Evolutionary conservation across 2,888 invertebrate genomes (phyloP), one percentile per base, ranked within the genome.

Genomic region (Abrostola tripartita): DNA sequence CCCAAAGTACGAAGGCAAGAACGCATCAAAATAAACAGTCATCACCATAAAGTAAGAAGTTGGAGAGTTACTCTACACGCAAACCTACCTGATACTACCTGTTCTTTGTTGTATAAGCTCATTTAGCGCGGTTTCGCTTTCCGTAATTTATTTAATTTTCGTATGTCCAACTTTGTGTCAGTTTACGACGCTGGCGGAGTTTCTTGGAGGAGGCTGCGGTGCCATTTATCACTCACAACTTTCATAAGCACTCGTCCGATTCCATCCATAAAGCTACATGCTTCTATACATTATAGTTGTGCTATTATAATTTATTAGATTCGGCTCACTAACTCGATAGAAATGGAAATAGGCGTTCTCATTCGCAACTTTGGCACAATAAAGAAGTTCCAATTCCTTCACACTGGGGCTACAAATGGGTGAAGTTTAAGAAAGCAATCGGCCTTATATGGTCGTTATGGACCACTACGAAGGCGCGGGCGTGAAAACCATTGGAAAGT

Each of bases 361-460:
- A 87, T 90, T 89, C 88, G 88, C 84, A 91, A 92, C 88, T 92
- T 91, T 79, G 87, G 86, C 89, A 91, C 91, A 91, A 90, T 92
- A 91, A 92, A 93, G 91, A 91, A 92, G 90, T 93, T 93, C 87
- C 86, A 86, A 92, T 92, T 89, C 86, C 86, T 91, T 84, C 84
- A 86, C 86, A 86, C 88, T 81, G 85, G 82, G 87, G 85, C 89
- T 92, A 90, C 91, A 92, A 93, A 93, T 93, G 92, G 92, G 92
- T 91, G 90, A 93, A 93, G 90, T 93, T 93, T 92, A 91, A 90
- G 92, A 92, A 93, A 93, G 93, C 93, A 93, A 93, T 93, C 92
- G 92, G 89, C 90, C 92, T 92, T 93, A 92, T 93, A 93, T 92
- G 92, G 91, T 91, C 91, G 92, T 92, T 92, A 92, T 88, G 89